Conservation (phyloP, 2,797 vertebrate genomes). For the Pygocentrus nattereri region DNA sequence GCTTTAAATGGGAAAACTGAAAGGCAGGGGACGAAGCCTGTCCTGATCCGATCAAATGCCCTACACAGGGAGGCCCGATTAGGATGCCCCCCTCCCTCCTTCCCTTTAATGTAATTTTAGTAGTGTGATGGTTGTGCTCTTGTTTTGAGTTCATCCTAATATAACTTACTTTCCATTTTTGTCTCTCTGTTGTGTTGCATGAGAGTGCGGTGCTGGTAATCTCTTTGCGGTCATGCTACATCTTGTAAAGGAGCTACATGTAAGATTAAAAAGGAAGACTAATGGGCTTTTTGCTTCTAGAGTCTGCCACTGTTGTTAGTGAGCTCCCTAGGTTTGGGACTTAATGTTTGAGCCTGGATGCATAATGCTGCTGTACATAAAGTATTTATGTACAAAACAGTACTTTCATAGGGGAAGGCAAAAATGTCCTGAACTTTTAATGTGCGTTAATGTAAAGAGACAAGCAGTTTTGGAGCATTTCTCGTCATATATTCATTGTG, state of each 20-base stretch:
- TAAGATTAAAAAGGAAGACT: conserved; percentile 4
- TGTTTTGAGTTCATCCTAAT: conserved; percentile 7
- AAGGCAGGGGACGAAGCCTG: conserved; percentile 32
- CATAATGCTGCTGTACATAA: too few species aligned
- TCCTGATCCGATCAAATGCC: conserved; percentile 8
- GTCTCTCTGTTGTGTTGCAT: conserved; percentile 43
- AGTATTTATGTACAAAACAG: too few species aligned
- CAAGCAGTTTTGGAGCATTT: too few species aligned
- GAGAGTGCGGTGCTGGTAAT: conserved; percentile 13
- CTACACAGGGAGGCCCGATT: conserved; percentile 15
- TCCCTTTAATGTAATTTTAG: conserved; percentile 27
- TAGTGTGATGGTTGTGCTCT: conserved; percentile 1
- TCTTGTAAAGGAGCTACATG: conserved; percentile 10
- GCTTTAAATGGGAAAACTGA: conserved; percentile 54
- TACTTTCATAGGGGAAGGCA: too few species aligned
- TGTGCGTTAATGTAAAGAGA: too few species aligned
- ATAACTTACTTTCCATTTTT: conserved; percentile 31
- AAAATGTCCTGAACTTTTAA: too few species aligned
- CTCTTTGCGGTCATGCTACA: conserved; percentile 16
- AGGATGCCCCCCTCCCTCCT: background rate
- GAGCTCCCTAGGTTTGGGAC: background rate
- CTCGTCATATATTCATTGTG: too few species aligned
- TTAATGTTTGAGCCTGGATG: background rate
- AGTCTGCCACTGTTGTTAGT: background rate
- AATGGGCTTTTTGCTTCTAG: background rate